Conservation (phyloP, 2,113 vertebrate species). For the Sprattus sprattus region DNA sequence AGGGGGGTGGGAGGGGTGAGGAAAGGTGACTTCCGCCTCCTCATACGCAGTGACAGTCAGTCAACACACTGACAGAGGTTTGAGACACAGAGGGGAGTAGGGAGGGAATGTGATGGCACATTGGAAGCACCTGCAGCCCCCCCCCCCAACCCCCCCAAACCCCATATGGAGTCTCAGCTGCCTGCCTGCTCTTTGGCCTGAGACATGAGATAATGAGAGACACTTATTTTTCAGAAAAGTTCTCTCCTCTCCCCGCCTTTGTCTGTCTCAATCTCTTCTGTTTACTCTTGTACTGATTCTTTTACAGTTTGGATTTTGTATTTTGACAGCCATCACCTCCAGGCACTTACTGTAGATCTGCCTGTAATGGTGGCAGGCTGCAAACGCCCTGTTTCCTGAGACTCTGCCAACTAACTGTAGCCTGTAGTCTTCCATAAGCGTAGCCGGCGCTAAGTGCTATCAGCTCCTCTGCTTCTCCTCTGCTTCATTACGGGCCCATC, state of each 20-base stretch:
- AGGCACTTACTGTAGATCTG: not conserved
- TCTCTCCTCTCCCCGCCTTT: no score
- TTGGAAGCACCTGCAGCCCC: no score
- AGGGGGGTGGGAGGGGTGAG: not conserved
- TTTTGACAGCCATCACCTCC: not conserved
- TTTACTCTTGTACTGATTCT: not conserved
- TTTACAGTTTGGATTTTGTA: not conserved
- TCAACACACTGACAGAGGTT: not conserved
- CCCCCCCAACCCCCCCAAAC: not conserved
- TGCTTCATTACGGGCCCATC: not conserved
- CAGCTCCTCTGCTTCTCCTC: not conserved
- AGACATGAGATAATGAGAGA: not conserved
- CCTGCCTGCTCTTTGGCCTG: not conserved
- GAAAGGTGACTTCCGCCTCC: not conserved
- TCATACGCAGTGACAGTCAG: not conserved
- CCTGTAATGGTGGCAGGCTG: not conserved
- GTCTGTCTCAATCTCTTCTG: not conserved
- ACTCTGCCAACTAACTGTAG: not conserved
- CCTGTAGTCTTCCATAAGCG: not conserved
- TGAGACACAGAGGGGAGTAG: not conserved
- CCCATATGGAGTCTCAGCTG: not conserved
- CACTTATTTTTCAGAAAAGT: not conserved
- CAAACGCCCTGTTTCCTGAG: not conserved
- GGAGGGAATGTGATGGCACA: not conserved
- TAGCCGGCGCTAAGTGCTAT: not conserved